Conservation (phyloP, 2,888 invertebrate genomes). For the Ormyrus thymus region DNA sequence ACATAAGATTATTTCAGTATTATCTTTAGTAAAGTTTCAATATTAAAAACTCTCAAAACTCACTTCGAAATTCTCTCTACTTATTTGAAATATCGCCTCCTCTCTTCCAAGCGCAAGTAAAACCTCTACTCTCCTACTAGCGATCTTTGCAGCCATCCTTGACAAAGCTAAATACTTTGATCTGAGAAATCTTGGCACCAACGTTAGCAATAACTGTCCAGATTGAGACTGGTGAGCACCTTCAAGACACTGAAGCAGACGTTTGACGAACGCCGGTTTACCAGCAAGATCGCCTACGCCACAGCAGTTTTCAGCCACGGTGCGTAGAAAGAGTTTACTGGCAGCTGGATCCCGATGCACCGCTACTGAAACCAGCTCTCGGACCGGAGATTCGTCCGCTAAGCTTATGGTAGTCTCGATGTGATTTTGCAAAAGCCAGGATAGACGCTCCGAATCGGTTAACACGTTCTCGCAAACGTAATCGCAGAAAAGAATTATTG, state of each 20-base stretch:
- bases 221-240: slow-evolving; percentile 83
- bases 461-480: slow-evolving; percentile 85
- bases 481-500: slow-evolving; percentile 85
- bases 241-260: slow-evolving; percentile 82
- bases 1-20: not conserved
- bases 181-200: slow-evolving; percentile 81
- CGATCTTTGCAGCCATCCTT: slow-evolving; percentile 83
- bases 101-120: slow-evolving; percentile 80
- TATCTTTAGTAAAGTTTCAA: not conserved
- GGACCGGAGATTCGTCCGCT: slow-evolving; percentile 81
- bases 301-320: slow-evolving; percentile 80
- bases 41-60: not conserved
- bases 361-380: slow-evolving; percentile 78
- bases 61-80: slow-evolving; percentile 80
- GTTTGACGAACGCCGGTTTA: slow-evolving; percentile 82
- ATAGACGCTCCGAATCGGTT: slow-evolving; percentile 83
- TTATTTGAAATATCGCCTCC: slow-evolving; percentile 80
- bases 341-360: slow-evolving; percentile 81
- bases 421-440: slow-evolving; percentile 86
- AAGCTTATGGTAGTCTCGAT: slow-evolving; percentile 81
- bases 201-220: slow-evolving; percentile 81
- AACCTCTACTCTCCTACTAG: slow-evolving; percentile 82
- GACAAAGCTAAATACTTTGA: slow-evolving; percentile 82
- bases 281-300: slow-evolving; percentile 63
- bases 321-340: slow-evolving; percentile 84